Evolutionary conservation across 2,113 vertebrate genomes (phyloP), one percentile per base, ranked within the genome.

Genomic region (Hyperopisus bebe): DNA sequence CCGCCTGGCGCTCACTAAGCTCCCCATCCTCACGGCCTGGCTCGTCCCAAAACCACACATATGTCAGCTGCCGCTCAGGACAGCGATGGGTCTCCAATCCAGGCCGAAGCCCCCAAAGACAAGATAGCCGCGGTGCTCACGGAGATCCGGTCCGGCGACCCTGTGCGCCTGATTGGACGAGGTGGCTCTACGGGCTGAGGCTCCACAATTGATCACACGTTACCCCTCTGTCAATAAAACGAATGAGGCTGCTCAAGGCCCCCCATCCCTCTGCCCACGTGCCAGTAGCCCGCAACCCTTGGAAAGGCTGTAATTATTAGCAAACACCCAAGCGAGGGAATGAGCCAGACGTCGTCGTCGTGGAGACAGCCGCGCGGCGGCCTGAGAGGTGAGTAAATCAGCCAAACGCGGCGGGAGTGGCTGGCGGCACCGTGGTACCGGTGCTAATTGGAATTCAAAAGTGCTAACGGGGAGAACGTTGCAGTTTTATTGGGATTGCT

Each of bases 221-320:
- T 88, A 84, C 88, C 47, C 80, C 70, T 88, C 66, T 92, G 91
- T 82, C 89, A 85, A 83, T 91, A 85, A 83, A 90, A 91, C 47
- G 77, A 88, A 90, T 88, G 90, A 83, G 91, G 70, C 89, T 82
- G 13, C 47, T 62, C 58, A 80, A 53, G 31, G 21, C 77, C 77
- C 51, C 42, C 58, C 46, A 74, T n/a, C 47, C 58, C 89, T 24
- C 58, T 85, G 44, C 87, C 35, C 74, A 77, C 83, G 44, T 91
- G 58, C 58, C 58, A 10, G 47, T 31, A 24, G 31, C 50, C 39
- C 62, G 58, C 51, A 46, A 55, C 58, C 21, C 31, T 90, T 80
- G 53, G 80, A 90, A 91, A 90, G 74, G 48, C 86, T 39, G 80
- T 91, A 89, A 90, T 90, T 91, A 87, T 90, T 80, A 85, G 84